A percentile compares a stretch with the other conserved stretches of the same genome.
Evolutionary conservation across 2,888 invertebrate genomes (phyloP).

Genomic region (Lycia hirtaria): DNA sequence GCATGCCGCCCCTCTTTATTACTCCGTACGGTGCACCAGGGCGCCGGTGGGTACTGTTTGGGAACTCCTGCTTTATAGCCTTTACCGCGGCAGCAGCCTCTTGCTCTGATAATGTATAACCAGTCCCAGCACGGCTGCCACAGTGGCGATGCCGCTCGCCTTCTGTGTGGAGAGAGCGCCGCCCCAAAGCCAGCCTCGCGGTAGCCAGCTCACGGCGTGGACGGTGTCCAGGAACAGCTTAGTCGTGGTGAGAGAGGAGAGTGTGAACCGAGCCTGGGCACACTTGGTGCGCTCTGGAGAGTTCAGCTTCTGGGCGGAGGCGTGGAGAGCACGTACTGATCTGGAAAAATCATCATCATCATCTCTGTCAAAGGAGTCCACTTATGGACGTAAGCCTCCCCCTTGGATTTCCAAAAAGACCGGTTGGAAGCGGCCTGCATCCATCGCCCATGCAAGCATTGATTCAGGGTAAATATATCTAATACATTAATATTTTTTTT

Average conservation of each 20-base stretch:
- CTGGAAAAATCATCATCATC: too few relatives aligned
- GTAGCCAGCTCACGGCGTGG: conserved; percentile 93
- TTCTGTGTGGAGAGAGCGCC: conserved; percentile 81
- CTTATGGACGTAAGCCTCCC: too few relatives aligned
- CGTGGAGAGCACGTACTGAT: conserved; percentile 68
- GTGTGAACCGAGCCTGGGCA: conserved; percentile 66
- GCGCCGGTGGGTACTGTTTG: too few relatives aligned
- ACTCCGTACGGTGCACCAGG: too few relatives aligned
- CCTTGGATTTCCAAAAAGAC: too few relatives aligned
- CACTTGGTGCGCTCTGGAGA: conserved; percentile 60
- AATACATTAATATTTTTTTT: too few relatives aligned
- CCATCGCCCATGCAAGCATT: too few relatives aligned
- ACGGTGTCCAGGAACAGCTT: conserved; percentile 87
- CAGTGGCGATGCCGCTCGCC: conserved; percentile 63
- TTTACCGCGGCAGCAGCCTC: conserved; percentile 50
- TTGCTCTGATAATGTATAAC: conserved; percentile 71
- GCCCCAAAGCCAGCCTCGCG: conserved; percentile 92
- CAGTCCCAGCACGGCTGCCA: conserved; percentile 64
- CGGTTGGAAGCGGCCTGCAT: too few relatives aligned
- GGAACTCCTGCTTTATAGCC: neutral
- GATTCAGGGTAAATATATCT: too few relatives aligned
- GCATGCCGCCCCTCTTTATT: too few relatives aligned
- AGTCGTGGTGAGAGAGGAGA: conserved; percentile 66
- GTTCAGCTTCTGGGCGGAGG: conserved; percentile 54
- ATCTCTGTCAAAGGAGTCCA: too few relatives aligned